Conservation (phyloP, 2,888 invertebrate genomes). For the Yponomeuta plumbellus region DNA sequence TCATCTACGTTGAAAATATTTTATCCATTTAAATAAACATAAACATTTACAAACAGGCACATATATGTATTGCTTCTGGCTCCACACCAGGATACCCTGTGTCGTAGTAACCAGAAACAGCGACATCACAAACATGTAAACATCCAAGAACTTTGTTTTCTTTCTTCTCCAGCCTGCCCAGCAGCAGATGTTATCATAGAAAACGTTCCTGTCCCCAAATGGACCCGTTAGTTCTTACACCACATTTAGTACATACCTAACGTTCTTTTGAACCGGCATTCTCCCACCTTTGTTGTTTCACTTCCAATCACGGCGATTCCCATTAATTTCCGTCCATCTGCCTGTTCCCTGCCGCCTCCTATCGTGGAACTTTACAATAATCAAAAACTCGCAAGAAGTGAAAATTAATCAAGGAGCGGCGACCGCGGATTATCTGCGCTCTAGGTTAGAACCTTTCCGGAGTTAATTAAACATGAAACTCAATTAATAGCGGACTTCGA, state of each 20-base stretch:
- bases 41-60: too few relatives aligned
- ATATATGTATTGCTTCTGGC: too few relatives aligned
- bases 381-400: constrained; percentile 44
- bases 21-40: too few relatives aligned
- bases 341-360: constrained; percentile 22
- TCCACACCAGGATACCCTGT: too few relatives aligned
- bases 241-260: not conserved
- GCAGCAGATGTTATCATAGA: too few relatives aligned
- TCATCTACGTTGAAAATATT: too few relatives aligned
- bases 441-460: constrained; percentile 35
- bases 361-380: constrained; percentile 38
- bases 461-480: constrained; percentile 76
- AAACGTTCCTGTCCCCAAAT: too few relatives aligned
- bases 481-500: constrained; percentile 72
- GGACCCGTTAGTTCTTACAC: not conserved
- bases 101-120: too few relatives aligned
- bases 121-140: too few relatives aligned
- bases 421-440: constrained; percentile 55
- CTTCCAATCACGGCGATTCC: not conserved
- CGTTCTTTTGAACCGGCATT: not conserved
- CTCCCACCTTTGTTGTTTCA: not conserved
- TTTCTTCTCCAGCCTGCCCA: too few relatives aligned
- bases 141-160: too few relatives aligned
- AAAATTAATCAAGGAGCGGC: constrained; percentile 38
- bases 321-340: not conserved